Evolutionary conservation across 2,888 invertebrate species (phyloP).

Genomic region (Neoscelio sp.): DNA sequence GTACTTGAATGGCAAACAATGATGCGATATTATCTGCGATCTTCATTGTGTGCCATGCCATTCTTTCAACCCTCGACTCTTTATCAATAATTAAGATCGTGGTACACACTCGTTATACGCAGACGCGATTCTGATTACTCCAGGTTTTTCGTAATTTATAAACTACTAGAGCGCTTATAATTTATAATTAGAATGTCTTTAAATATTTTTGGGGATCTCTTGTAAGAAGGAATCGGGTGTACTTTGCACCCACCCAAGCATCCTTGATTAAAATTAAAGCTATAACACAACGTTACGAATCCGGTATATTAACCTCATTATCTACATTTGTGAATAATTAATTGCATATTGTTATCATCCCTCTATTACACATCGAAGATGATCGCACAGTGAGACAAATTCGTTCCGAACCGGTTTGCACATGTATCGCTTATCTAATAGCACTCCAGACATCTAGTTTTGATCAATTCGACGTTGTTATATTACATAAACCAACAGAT

Average conservation of each 20-base stretch:
- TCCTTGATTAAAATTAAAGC: neutral
- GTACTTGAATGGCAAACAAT: conserved; percentile 39
- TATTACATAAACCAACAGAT: neutral
- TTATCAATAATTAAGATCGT: conserved; percentile 79
- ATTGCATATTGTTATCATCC: conserved; percentile 25
- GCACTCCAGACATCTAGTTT: neutral
- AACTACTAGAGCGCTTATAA: neutral
- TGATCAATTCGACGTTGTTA: neutral
- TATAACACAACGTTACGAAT: neutral
- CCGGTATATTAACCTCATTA: neutral
- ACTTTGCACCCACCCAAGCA: too few relatives aligned
- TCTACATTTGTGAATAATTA: conserved; percentile 18
- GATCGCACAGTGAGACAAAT: conserved; percentile 26
- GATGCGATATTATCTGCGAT: conserved; percentile 33
- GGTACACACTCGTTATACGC: conserved; percentile 7
- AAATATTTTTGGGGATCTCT: too few relatives aligned
- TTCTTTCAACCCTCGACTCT: conserved; percentile 67
- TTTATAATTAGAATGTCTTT: conserved; percentile 20
- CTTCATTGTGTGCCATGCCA: conserved; percentile 54
- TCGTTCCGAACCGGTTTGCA: conserved; percentile 13
- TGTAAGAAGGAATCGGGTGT: too few relatives aligned
- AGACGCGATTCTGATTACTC: conserved; percentile 11
- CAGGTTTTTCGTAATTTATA: conserved; percentile 20
- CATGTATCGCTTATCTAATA: conserved; percentile 6
- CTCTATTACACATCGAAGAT: conserved; percentile 6